Evolutionary conservation across 2,888 invertebrate genomes (phyloP).

Genomic region (Tetranychus piercei): DNA sequence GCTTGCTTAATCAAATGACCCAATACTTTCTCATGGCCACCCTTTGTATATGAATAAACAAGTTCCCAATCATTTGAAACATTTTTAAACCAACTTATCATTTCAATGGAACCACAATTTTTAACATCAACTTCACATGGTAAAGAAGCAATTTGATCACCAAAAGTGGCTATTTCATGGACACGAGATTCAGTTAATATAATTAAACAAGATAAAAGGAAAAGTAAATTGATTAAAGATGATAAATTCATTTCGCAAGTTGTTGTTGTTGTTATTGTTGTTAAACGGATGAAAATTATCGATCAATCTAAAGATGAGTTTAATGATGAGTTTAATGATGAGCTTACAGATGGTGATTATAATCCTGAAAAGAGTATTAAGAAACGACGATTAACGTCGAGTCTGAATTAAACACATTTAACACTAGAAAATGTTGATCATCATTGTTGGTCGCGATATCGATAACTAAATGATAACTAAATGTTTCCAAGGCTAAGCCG

Average conservation of each 20-base stretch:
- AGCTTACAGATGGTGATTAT: too few species aligned
- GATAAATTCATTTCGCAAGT: background rate
- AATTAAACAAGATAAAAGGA: background rate
- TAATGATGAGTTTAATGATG: too few species aligned
- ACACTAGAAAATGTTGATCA: too few species aligned
- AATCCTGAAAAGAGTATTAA: too few species aligned
- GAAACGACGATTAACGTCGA: too few species aligned
- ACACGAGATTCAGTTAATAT: background rate
- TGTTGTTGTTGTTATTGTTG: background rate
- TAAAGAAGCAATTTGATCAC: conserved; percentile 33
- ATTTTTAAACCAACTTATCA: conserved; percentile 49
- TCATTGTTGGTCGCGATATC: too few species aligned
- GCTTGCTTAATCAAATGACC: conserved; percentile 15
- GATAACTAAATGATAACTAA: too few species aligned
- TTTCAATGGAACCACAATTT: conserved; percentile 57
- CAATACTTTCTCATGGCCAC: conserved; percentile 15
- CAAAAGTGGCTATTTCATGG: conserved; percentile 18
- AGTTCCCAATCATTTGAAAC: conserved; percentile 25
- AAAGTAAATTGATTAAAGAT: background rate
- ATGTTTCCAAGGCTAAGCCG: too few species aligned
- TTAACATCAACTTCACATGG: conserved; percentile 49
- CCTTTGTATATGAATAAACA: conserved; percentile 24
- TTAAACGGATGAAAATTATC: background rate
- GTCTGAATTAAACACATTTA: too few species aligned
- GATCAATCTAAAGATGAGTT: too few species aligned